phyloP scores from a whole-genome alignment of 2,888 invertebrate genomes.

The Macroteleia sp. region DNA sequence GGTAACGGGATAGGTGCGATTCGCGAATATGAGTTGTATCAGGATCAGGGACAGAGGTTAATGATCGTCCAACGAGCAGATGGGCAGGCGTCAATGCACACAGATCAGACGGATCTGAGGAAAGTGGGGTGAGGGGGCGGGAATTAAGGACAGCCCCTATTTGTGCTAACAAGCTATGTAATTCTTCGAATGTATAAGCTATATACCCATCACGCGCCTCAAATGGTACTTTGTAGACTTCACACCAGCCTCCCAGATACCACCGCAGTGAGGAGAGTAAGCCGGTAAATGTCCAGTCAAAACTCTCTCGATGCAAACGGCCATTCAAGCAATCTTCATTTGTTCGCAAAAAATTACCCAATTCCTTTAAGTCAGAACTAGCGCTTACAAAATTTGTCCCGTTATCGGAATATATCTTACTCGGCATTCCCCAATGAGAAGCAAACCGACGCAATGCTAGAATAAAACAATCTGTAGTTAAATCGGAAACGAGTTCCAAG shows the following conservation, averaged over 20 bases:
- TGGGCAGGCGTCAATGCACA: slow-evolving; percentile 71
- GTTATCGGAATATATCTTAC: slow-evolving; percentile 67
- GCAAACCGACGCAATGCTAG: slow-evolving; percentile 24
- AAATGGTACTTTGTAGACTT: slow-evolving; percentile 35
- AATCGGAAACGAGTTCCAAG: slow-evolving; percentile 31
- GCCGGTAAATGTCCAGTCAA: slow-evolving; percentile 14
- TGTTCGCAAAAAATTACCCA: not conserved
- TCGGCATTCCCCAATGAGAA: slow-evolving; percentile 64
- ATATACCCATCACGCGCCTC: slow-evolving; percentile 10
- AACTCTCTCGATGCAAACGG: not conserved
- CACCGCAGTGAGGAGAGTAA: slow-evolving; percentile 21
- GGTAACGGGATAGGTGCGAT: slow-evolving; percentile 56
- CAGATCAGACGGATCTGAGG: slow-evolving; percentile 63
- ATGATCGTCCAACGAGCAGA: slow-evolving; percentile 69
- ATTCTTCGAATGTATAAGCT: slow-evolving; percentile 26
- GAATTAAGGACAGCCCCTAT: slow-evolving; percentile 23
- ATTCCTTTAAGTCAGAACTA: not conserved
- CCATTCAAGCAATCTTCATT: not conserved
- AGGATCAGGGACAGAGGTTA: slow-evolving; percentile 68
- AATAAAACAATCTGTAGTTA: slow-evolving; percentile 68
- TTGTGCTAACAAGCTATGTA: slow-evolving; percentile 24
- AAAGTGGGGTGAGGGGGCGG: slow-evolving; percentile 48
- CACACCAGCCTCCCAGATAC: slow-evolving; percentile 35
- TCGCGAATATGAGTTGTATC: slow-evolving; percentile 48
- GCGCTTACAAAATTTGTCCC: slow-evolving; percentile 69